Percentiles rank a stretch among this genome's conserved stretches.
These are phyloP conservation scores for Spialia ferax DNA, from an alignment of 2,888 invertebrate species.

Conservation along the genomic window DNA sequence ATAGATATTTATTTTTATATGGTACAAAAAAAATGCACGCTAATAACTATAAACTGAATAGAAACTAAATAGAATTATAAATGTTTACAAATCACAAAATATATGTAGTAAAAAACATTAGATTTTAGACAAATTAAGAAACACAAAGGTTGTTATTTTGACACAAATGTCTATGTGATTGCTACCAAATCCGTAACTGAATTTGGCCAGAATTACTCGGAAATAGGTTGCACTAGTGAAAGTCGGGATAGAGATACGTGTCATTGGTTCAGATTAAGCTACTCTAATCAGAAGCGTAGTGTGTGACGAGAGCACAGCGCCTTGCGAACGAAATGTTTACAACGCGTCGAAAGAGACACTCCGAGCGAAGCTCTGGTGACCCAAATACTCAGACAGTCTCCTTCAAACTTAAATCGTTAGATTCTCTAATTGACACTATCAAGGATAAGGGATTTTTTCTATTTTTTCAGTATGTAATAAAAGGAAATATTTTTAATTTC, in stretches of 20 bases:
- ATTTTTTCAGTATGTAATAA: no score
- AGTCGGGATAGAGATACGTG: slow-evolving; percentile 5
- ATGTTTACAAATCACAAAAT: no score
- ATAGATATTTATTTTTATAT: no score
- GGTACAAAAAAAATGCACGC: no score
- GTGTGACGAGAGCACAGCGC: slow-evolving; percentile 45
- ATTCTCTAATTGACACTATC: background rate
- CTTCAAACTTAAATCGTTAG: background rate
- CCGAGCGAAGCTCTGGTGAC: slow-evolving; percentile 65
- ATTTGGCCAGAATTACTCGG: slow-evolving; percentile 8
- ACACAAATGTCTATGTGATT: background rate
- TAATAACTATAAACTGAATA: no score
- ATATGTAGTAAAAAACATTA: no score
- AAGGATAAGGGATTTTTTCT: background rate
- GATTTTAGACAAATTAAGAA: background rate
- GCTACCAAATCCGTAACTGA: background rate
- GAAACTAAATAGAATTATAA: no score
- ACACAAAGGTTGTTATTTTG: background rate
- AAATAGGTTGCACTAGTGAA: slow-evolving; percentile 2
- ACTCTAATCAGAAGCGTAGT: slow-evolving; percentile 50
- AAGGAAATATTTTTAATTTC: no score
- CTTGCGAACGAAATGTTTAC: slow-evolving; percentile 39
- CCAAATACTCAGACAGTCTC: slow-evolving; percentile 62
- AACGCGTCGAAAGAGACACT: slow-evolving; percentile 38
- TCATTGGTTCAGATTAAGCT: slow-evolving; percentile 22